Evolutionary conservation across 2,113 vertebrate species (phyloP).

Genomic region (Tringa solitaria): DNA sequence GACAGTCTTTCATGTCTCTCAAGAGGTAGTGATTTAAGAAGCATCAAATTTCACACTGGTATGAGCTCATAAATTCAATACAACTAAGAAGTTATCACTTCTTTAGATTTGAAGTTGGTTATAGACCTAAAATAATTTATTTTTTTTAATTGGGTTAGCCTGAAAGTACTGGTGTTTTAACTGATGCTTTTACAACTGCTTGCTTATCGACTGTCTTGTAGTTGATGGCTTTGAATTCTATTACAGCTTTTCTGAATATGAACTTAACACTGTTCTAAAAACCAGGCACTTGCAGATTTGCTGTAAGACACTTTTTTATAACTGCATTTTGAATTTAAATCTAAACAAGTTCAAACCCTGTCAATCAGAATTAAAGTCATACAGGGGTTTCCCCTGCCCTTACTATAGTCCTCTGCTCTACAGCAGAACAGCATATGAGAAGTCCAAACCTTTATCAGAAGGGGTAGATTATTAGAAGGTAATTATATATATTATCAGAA

Average conservation of each 20-base stretch:
- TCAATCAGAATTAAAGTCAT: not conserved
- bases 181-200: not conserved
- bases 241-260: not conserved
- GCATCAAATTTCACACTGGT: not conserved
- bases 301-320: not conserved
- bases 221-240: not conserved
- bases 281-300: not conserved
- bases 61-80: not conserved
- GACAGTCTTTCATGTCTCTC: not conserved
- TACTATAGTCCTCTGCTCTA: not conserved
- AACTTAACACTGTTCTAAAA: not conserved
- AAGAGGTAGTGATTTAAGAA: slow-evolving; percentile 5
- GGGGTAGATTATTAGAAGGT: no score
- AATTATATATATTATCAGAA: no score
- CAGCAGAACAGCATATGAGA: not conserved
- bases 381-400: fast-evolving
- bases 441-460: not conserved
- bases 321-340: not conserved
- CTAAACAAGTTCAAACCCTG: not conserved
- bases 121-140: not conserved
- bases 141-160: not conserved
- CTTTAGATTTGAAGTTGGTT: not conserved
- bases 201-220: not conserved
- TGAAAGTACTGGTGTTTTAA: not conserved
- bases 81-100: not conserved